These are phyloP conservation scores for Plutomurus gul DNA, from an alignment of 1,140 invertebrate species.

Conservation along the genomic window DNA sequence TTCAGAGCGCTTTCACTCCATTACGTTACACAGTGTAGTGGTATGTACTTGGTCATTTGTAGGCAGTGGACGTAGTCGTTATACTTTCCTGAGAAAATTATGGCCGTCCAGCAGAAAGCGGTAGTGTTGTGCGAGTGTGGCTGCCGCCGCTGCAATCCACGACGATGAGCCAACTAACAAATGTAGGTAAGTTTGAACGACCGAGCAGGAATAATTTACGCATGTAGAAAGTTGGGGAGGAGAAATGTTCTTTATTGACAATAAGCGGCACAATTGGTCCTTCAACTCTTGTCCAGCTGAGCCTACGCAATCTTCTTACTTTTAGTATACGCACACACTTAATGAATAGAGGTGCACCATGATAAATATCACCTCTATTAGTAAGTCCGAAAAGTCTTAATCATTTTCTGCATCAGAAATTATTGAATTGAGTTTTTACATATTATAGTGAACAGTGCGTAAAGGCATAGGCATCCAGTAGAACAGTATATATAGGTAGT, in stretches of 20 bases:
- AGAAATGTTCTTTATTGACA: slow-evolving; percentile 25
- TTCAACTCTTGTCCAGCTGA: not conserved
- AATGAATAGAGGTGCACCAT: too few species aligned
- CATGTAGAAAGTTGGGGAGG: slow-evolving; percentile 15
- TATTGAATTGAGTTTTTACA: too few species aligned
- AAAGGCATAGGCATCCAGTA: too few species aligned
- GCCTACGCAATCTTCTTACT: slow-evolving; percentile 1
- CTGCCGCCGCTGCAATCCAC: too few species aligned
- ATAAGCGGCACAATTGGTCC: slow-evolving; percentile 12
- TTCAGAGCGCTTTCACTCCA: not conserved
- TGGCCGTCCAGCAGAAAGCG: not conserved
- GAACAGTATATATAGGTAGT: too few species aligned
- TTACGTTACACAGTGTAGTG: too few species aligned
- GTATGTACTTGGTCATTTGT: not conserved
- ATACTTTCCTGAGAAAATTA: not conserved
- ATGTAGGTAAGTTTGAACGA: not conserved
- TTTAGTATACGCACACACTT: too few species aligned
- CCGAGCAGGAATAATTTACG: slow-evolving; percentile 8
- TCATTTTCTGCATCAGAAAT: too few species aligned
- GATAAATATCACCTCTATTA: not conserved
- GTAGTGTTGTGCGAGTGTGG: too few species aligned
- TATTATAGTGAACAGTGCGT: too few species aligned
- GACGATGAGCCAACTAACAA: too few species aligned
- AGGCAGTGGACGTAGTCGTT: not conserved
- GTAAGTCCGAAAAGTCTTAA: not conserved